Evolutionary conservation across 2,888 invertebrate species (phyloP).

Genomic region (Ditula angustiorana): DNA sequence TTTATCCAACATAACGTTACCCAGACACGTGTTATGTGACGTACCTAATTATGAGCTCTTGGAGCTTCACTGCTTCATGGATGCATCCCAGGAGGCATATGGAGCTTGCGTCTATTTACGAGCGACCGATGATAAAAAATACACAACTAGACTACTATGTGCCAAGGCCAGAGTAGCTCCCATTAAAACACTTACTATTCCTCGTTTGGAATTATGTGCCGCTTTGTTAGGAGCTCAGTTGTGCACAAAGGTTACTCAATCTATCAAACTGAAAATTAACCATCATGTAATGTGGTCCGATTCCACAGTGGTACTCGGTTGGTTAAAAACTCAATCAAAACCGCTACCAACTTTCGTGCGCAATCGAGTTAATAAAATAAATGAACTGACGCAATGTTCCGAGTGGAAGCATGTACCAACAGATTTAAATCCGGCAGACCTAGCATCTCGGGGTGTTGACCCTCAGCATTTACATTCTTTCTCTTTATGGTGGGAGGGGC

Average conservation of each 20-base stretch:
- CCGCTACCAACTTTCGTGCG: neutral
- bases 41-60: neutral
- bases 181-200: conserved; percentile 43
- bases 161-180: conserved; percentile 44
- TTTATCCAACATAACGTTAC: neutral
- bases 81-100: conserved; percentile 39
- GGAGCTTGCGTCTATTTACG: conserved; percentile 40
- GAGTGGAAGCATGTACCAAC: neutral
- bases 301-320: neutral
- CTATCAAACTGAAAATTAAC: neutral
- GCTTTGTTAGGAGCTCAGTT: conserved; percentile 39
- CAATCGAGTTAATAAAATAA: neutral
- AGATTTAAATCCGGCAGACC: neutral
- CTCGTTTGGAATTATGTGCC: conserved; percentile 42
- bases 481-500: neutral
- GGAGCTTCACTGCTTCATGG: conserved; percentile 41
- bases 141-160: conserved; percentile 35
- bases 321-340: neutral
- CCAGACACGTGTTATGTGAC: neutral
- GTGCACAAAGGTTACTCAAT: neutral
- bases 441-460: neutral
- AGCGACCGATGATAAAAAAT: conserved; percentile 5
- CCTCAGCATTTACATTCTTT: neutral
- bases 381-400: neutral
- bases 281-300: neutral